Evolutionary conservation across 2,888 invertebrate species (phyloP).

Genomic region (Agrotis exclamationis): DNA sequence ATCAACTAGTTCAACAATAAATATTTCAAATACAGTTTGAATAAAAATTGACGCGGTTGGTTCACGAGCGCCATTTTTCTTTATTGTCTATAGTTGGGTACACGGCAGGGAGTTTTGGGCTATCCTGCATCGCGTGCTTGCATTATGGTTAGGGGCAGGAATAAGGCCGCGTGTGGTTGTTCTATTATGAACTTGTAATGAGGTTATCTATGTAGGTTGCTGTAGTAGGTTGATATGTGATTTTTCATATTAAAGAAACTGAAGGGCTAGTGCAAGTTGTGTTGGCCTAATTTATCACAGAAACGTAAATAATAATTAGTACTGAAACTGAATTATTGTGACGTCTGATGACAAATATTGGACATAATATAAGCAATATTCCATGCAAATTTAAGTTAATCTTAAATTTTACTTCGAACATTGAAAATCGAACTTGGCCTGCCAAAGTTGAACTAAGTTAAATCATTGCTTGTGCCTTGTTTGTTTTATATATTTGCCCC

Average conservation of each 20-base stretch:
- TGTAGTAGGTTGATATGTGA: not conserved
- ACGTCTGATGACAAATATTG: too few species aligned
- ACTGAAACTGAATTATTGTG: too few species aligned
- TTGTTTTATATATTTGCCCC: too few species aligned
- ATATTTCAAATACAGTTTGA: slow-evolving; percentile 22
- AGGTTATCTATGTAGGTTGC: slow-evolving; percentile 23
- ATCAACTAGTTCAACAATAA: slow-evolving; percentile 15
- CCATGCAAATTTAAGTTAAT: too few species aligned
- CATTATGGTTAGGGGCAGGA: slow-evolving; percentile 56
- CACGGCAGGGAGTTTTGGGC: slow-evolving; percentile 52
- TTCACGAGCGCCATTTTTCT: slow-evolving; percentile 41
- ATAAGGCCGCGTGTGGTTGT: slow-evolving; percentile 34
- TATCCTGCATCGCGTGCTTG: slow-evolving; percentile 73
- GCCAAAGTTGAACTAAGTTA: too few species aligned
- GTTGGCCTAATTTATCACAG: too few species aligned
- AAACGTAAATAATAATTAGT: too few species aligned
- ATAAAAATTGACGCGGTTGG: slow-evolving; percentile 27
- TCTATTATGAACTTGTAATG: slow-evolving; percentile 29
- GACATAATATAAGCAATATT: too few species aligned
- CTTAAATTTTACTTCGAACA: too few species aligned
- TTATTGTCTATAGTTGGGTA: slow-evolving; percentile 44
- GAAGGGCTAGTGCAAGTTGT: too few species aligned
- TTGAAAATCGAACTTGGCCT: too few species aligned
- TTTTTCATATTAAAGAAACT: not conserved
- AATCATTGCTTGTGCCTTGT: too few species aligned